A percentile compares a stretch with the other conserved stretches of the same genome.
Conservation (phyloP, 1,140 invertebrate species). For the Fopius arisanus region DNA sequence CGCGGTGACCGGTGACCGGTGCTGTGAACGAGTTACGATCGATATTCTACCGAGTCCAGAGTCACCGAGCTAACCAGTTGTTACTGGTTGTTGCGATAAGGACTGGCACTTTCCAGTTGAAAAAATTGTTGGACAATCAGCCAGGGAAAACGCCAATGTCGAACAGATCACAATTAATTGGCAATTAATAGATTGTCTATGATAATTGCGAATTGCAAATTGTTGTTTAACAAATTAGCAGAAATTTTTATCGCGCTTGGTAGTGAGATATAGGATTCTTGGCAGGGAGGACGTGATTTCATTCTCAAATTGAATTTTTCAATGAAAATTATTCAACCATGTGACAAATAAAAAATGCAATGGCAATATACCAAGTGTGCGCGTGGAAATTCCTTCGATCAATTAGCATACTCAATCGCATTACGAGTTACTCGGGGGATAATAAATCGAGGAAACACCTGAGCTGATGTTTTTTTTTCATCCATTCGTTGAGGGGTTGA, state of each 20-base stretch:
- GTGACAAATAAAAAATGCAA: no score
- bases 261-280: no score
- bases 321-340: no score
- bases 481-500: slow-evolving; percentile 35
- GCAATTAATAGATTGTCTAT: no score
- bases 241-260: no score
- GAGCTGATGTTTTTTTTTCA: slow-evolving; percentile 15
- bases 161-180: no score
- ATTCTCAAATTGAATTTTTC: no score
- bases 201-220: no score
- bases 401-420: slow-evolving; percentile 19
- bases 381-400: slow-evolving; percentile 1
- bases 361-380: not conserved
- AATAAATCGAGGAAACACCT: slow-evolving; percentile 33
- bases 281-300: no score
- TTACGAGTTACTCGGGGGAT: not conserved
- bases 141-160: no score
- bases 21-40: slow-evolving; percentile 19
- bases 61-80: slow-evolving; percentile 27
- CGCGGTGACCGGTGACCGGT: not conserved
- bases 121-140: no score
- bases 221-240: no score
- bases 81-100: slow-evolving; percentile 32
- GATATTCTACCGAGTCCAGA: slow-evolving; percentile 11
- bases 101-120: slow-evolving; percentile 2